phyloP scores from a whole-genome alignment of 2,888 invertebrate genomes.

The Podotricha telesiphe region DNA sequence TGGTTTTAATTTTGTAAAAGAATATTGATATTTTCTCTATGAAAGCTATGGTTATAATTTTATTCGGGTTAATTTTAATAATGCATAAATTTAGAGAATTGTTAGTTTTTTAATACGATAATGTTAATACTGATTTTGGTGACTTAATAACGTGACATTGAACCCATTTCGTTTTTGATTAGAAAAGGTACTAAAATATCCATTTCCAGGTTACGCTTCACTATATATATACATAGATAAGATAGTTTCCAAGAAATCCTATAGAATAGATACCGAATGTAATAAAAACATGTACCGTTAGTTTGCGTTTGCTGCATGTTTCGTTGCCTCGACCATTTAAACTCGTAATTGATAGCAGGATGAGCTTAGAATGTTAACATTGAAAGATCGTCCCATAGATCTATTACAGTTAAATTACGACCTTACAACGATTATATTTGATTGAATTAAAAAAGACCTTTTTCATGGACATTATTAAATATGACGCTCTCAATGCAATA shows the following conservation, averaged over 20 bases:
- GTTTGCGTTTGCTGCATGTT: constrained; percentile 18
- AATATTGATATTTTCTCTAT: too few relatives aligned
- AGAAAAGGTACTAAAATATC: not conserved
- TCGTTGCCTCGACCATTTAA: constrained; percentile 37
- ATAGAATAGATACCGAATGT: constrained; percentile 15
- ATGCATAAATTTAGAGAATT: too few relatives aligned
- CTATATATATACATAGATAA: not conserved
- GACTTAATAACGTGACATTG: too few relatives aligned
- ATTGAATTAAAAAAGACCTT: constrained; percentile 16
- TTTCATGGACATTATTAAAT: constrained; percentile 9
- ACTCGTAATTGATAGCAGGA: constrained; percentile 25
- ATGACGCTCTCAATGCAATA: not conserved
- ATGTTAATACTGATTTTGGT: too few relatives aligned
- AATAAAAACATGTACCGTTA: constrained; percentile 37
- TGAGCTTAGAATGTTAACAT: constrained; percentile 27
- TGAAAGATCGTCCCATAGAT: constrained; percentile 29
- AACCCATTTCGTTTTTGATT: not conserved
- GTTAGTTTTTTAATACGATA: too few relatives aligned
- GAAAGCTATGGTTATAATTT: too few relatives aligned
- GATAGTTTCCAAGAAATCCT: not conserved
- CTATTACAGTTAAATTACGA: constrained; percentile 26
- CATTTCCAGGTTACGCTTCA: not conserved
- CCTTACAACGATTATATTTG: constrained; percentile 18
- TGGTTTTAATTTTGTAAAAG: too few relatives aligned
- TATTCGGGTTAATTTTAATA: too few relatives aligned